These are phyloP conservation scores for Pristionchus maxplancki DNA, from an alignment of 2,888 invertebrate genomes.

Conservation along the genomic window DNA sequence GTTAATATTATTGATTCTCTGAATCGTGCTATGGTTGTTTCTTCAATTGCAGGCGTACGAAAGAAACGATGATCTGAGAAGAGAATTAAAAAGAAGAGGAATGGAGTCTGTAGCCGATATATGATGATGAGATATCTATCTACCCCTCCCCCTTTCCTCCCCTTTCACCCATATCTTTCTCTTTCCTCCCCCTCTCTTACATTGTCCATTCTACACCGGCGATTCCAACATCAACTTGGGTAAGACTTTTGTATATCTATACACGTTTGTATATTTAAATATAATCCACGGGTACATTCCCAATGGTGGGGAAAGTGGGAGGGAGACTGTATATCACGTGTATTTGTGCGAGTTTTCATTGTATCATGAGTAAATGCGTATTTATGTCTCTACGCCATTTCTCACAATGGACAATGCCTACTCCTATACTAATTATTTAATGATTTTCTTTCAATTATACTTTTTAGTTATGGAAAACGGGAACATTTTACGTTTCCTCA, in stretches of 20 bases:
- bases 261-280: neutral
- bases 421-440: neutral
- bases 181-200: neutral
- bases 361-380: neutral
- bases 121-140: conserved; percentile 5
- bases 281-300: neutral
- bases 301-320: neutral
- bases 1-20: neutral
- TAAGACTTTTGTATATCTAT: conserved; percentile 11
- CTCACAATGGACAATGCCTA: neutral
- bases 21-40: neutral
- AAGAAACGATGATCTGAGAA: conserved; percentile 57
- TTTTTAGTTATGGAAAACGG: too few relatives aligned
- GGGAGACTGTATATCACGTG: neutral
- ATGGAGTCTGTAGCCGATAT: conserved; percentile 24
- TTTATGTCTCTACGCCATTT: neutral
- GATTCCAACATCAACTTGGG: neutral
- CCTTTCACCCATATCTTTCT: too few relatives aligned
- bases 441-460: neutral
- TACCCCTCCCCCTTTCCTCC: neutral
- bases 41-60: conserved; percentile 59
- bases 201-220: neutral
- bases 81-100: conserved; percentile 48
- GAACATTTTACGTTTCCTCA: too few relatives aligned
- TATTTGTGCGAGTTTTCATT: neutral